Percentiles rank a stretch among this genome's conserved stretches.
Evolutionary conservation across 2,113 vertebrate genomes (phyloP).

Genomic region (Hippocampus zosterae): DNA sequence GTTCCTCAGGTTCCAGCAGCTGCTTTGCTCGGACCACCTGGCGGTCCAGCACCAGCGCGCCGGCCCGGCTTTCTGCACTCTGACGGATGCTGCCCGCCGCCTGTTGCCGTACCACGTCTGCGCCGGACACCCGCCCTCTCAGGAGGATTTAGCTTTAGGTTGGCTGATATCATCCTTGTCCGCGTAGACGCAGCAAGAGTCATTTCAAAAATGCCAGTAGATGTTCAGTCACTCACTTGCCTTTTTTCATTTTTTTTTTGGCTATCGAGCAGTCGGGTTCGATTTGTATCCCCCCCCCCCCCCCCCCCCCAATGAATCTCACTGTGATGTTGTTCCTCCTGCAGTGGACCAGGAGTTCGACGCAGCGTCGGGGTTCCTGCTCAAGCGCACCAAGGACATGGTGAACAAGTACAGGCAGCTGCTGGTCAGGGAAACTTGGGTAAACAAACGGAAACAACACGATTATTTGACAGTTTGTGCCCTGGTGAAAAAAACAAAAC

Average conservation of each 20-base stretch:
- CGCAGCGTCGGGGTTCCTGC: slow-evolving; percentile 68
- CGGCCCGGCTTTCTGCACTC: slow-evolving; percentile 57
- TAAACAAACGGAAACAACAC: slow-evolving; percentile 16
- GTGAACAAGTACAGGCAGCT: slow-evolving; percentile 79
- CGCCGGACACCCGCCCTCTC: slow-evolving; percentile 62
- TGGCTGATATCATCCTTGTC: neutral
- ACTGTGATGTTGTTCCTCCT: slow-evolving; percentile 9
- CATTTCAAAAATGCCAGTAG: too few relatives aligned
- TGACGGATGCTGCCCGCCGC: slow-evolving; percentile 64
- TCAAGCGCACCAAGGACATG: slow-evolving; percentile 78
- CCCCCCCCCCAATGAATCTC: too few relatives aligned
- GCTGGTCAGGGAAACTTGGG: slow-evolving; percentile 72
- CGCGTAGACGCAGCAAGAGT: neutral
- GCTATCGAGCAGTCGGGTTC: neutral
- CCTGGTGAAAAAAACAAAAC: neutral
- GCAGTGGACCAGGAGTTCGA: slow-evolving; percentile 79
- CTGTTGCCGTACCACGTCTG: slow-evolving; percentile 77
- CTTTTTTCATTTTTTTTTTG: neutral
- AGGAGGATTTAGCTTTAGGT: slow-evolving; percentile 68
- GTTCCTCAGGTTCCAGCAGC: slow-evolving; percentile 70
- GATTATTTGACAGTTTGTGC: neutral
- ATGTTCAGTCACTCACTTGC: too few relatives aligned
- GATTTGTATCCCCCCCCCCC: neutral
- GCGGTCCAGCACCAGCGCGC: slow-evolving; percentile 64
- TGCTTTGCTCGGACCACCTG: slow-evolving; percentile 65